Conservation (phyloP, 2,113 vertebrate species). For the Odocoileus hemionus region DNA sequence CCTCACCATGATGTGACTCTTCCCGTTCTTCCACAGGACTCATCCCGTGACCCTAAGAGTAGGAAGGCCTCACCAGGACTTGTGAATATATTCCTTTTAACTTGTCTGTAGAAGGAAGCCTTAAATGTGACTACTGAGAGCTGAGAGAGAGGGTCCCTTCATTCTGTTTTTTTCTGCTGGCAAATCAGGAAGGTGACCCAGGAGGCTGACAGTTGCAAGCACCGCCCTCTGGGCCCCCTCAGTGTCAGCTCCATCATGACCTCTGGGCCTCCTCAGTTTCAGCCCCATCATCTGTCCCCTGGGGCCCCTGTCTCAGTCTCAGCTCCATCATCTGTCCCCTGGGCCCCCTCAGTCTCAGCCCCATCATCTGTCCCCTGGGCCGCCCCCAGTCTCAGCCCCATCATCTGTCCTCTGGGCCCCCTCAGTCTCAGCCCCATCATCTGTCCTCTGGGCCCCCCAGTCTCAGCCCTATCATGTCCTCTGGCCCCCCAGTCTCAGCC, state of each 20-base stretch:
- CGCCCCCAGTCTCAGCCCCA: background rate
- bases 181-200: background rate
- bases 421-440: rapidly evolving
- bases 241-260: background rate
- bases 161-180: background rate
- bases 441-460: background rate
- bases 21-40: background rate
- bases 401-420: background rate
- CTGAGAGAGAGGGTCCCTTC: background rate
- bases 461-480: no score
- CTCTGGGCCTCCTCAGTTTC: no score
- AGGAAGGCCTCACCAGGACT: background rate
- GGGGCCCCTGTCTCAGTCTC: background rate
- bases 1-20: background rate
- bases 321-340: background rate
- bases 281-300: background rate
- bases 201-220: background rate
- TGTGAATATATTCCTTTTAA: background rate
- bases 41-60: rapidly evolving
- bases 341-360: no score
- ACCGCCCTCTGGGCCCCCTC: no score
- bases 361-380: no score
- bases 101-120: background rate
- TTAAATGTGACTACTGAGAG: background rate
- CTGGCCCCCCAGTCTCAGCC: background rate